phyloP scores from a whole-genome alignment of 2,888 invertebrate genomes.

The Himalopsyche kuldschensis region DNA sequence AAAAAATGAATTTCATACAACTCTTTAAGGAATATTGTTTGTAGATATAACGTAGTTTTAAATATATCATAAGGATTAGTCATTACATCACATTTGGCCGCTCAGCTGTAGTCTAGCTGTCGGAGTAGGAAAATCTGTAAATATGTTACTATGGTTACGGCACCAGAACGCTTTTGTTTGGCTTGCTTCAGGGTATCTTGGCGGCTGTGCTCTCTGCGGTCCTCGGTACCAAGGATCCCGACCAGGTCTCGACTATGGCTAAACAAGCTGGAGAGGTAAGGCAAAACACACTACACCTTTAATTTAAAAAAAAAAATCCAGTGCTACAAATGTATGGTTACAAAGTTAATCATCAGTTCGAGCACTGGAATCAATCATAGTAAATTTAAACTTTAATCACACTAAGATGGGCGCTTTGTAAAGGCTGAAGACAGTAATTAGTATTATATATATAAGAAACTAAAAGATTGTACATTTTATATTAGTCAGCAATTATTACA shows the following conservation, averaged over 20 bases:
- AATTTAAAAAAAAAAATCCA: background rate
- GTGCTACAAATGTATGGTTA: no score
- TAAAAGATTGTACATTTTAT: background rate
- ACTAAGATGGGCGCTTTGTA: background rate
- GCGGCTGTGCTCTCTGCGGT: constrained; percentile 88
- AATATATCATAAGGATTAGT: background rate
- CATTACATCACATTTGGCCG: background rate
- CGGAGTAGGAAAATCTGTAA: constrained; percentile 12
- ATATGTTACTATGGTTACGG: constrained; percentile 39
- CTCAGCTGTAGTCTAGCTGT: background rate
- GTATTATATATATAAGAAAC: background rate
- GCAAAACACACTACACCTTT: constrained; percentile 45
- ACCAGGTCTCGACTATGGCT: constrained; percentile 91
- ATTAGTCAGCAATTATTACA: no score
- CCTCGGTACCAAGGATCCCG: constrained; percentile 88
- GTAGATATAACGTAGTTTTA: background rate
- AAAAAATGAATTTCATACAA: no score
- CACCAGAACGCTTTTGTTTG: constrained; percentile 48
- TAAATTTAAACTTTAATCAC: no score
- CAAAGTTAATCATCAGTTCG: no score
- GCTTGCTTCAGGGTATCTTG: constrained; percentile 85
- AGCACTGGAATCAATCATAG: no score
- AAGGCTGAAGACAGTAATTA: background rate
- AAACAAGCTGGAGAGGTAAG: constrained; percentile 95
- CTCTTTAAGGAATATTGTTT: background rate